Evolutionary conservation across 2,113 vertebrate genomes (phyloP).

Genomic region (Malurus elegans): DNA sequence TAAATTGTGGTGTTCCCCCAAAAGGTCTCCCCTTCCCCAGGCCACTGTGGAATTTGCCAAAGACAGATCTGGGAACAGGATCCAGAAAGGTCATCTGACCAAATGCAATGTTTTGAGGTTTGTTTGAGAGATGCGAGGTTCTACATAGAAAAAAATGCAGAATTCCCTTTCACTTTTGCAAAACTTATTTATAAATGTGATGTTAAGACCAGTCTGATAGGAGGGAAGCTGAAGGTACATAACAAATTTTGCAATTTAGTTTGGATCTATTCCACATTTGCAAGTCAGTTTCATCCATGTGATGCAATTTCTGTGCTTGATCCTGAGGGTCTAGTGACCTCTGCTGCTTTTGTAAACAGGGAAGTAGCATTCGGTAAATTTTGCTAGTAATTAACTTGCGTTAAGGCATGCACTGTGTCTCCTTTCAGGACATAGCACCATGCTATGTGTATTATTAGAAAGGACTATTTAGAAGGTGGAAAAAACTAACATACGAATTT

Average conservation of each 20-base stretch:
- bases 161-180: background rate
- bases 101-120: background rate
- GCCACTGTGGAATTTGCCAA: background rate
- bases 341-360: background rate
- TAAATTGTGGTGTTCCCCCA: background rate
- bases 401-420: background rate
- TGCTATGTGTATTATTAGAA: background rate
- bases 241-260: background rate
- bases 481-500: background rate
- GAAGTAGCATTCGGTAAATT: background rate
- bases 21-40: background rate
- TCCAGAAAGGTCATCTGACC: background rate
- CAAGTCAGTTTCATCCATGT: background rate
- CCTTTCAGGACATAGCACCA: background rate
- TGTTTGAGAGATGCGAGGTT: background rate
- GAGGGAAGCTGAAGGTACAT: background rate
- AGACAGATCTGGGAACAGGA: background rate
- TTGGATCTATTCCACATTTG: background rate
- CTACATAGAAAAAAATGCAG: background rate
- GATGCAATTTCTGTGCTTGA: background rate
- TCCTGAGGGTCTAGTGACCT: background rate
- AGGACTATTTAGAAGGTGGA: background rate
- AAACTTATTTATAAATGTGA: background rate
- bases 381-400: background rate
- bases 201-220: background rate